Evolutionary conservation across 1,140 invertebrate genomes (phyloP).

Genomic region (Hylaeus volcanicus): DNA sequence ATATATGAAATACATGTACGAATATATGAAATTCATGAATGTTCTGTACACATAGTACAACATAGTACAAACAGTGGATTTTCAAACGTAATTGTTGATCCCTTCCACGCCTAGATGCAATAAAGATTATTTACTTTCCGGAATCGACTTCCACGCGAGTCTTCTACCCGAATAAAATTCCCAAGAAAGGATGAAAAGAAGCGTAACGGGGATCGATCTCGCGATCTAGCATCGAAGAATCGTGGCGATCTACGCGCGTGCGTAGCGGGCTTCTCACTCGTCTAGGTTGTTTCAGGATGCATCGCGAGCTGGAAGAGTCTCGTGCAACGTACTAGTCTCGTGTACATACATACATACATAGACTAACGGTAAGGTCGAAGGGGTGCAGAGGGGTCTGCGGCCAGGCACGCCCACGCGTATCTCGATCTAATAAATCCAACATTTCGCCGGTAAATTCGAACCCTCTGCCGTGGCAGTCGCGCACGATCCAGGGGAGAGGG

Average conservation of each 20-base stretch:
- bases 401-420: slow-evolving; percentile 79
- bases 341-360: slow-evolving; percentile 37
- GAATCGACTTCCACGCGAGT: too few relatives aligned
- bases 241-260: slow-evolving; percentile 42
- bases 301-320: slow-evolving; percentile 28
- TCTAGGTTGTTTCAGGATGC: slow-evolving; percentile 47
- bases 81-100: too few relatives aligned
- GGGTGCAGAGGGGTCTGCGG: slow-evolving; percentile 55
- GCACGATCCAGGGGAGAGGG: slow-evolving; percentile 47
- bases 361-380: slow-evolving; percentile 60
- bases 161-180: too few relatives aligned
- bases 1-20: too few relatives aligned
- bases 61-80: too few relatives aligned
- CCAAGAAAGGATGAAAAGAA: too few relatives aligned
- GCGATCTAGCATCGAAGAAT: not conserved
- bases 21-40: too few relatives aligned
- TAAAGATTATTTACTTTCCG: too few relatives aligned
- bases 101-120: too few relatives aligned
- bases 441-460: slow-evolving; percentile 79
- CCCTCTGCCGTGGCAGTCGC: slow-evolving; percentile 69
- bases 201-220: too few relatives aligned
- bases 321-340: slow-evolving; percentile 47
- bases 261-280: slow-evolving; percentile 31
- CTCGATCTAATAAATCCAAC: slow-evolving; percentile 81
- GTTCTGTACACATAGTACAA: too few relatives aligned